Base-by-base conservation (phyloP, 1,140 invertebrate genomes). In the Diabrotica undecimpunctata region DNA sequence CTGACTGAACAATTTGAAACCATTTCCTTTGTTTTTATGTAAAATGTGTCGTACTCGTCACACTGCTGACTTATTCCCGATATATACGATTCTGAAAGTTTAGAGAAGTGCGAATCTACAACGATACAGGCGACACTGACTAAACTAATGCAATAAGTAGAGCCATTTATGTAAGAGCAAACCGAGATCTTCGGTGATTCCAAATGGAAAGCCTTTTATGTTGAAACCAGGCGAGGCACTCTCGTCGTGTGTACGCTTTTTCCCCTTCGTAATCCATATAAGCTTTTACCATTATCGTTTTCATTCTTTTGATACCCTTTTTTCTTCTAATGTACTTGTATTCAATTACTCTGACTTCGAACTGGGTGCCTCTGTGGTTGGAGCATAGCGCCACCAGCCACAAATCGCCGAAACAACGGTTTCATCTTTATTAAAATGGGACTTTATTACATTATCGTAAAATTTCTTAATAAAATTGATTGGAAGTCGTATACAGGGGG, bases 131-230 rank as follows among this genome's bases (percentile, higher is more conserved):
- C 63, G 64, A 66, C 67, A 68, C 62, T 68, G 68, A 70, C 66
- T 68, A 66, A 71, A 71, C 70, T 71, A 71, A 69, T 69, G 70
- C 70, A 71, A 71, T 71, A 71, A 68, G 70, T 69, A 66, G 66
- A 66, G 59, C 70, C 70, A 71, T 71, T 71, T 71, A 66, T 68
- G 70, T 71, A 65, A 69, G 70, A 71, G 70, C 67, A 71, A 71
- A 69, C 67, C 67, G 70, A 69, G 70, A 71, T 71, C 67, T 68
- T 68, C 61, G 67, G 61, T 65, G 67, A 71, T 64, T 65, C 63
- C 56, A 62, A 68, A 71, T 66, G 39, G 64, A 65, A 68, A 69
- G 61, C 67, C 67, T 71, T 71, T 71, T 71, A 71, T 71, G 65
- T 59, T n/a, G 59, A 61, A 61, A 61, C 59, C 59, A 61, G 59